These are phyloP conservation scores for Acanthopagrus latus DNA, from an alignment of 2,797 vertebrate genomes.

Conservation along the genomic window DNA sequence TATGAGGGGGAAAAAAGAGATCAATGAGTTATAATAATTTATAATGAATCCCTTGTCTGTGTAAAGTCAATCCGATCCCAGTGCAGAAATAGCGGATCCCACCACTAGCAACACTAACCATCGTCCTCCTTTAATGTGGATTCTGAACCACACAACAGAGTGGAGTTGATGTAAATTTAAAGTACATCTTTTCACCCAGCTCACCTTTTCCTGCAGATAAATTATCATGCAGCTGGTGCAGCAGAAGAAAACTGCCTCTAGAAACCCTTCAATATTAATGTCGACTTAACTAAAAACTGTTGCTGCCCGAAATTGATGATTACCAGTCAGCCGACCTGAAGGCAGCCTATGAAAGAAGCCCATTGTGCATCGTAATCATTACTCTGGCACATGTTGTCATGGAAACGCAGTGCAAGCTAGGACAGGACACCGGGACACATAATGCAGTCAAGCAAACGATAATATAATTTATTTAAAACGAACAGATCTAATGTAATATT, in stretches of 20 bases:
- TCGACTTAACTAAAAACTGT: constrained; percentile 26
- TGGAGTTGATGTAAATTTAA: background rate
- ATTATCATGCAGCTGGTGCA: constrained; percentile 1
- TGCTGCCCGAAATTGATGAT: constrained; percentile 30
- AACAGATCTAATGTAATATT: constrained; percentile 66
- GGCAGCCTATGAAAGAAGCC: constrained; percentile 40
- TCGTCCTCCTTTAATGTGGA: background rate
- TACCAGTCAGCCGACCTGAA: constrained; percentile 51
- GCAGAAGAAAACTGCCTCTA: background rate
- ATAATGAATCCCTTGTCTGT: too few relatives aligned
- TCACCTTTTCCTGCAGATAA: background rate
- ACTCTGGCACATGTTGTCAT: constrained; percentile 54
- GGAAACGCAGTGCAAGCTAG: constrained; percentile 63
- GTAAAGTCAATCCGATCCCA: background rate
- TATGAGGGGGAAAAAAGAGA: background rate
- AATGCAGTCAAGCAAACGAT: constrained; percentile 62
- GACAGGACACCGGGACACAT: constrained; percentile 45
- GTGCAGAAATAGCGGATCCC: too few relatives aligned
- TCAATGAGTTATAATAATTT: background rate
- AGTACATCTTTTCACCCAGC: background rate
- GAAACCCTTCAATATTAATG: constrained; percentile 36
- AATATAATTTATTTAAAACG: constrained; percentile 67
- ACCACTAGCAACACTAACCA: background rate
- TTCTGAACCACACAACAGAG: too few relatives aligned
- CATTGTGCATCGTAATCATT: constrained; percentile 33